A percentile compares a stretch with the other conserved stretches of the same genome.
phyloP scores from a whole-genome alignment of 53 echinoderm and acorn worm species.

The Hippasteria phrygiana region DNA sequence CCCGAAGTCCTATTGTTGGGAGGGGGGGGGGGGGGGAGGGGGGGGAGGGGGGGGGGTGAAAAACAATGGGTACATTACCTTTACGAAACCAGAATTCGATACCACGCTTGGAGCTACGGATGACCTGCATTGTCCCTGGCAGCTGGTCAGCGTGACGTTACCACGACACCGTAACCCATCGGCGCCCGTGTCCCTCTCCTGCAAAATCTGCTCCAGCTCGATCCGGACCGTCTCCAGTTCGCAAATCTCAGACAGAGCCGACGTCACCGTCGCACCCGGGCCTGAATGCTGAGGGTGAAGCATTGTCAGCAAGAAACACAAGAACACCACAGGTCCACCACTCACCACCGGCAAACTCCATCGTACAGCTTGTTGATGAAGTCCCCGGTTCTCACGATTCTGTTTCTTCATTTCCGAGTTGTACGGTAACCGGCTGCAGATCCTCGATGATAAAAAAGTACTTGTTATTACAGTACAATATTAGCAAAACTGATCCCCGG shows the following conservation, averaged over 20 bases:
- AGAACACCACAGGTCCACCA: not conserved
- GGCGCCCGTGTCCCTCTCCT: conserved; percentile 4
- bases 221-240: conserved; percentile 38
- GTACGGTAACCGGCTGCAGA: not conserved
- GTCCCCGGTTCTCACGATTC: not conserved
- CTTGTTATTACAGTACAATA: too few species aligned
- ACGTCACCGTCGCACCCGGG: not conserved
- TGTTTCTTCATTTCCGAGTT: not conserved
- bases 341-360: not conserved
- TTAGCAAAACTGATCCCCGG: too few species aligned
- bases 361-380: not conserved
- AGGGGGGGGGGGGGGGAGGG: not conserved
- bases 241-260: conserved; percentile 38
- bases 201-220: conserved; percentile 31
- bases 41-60: not conserved
- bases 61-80: conserved; percentile 22
- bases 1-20: not conserved
- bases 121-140: conserved; percentile 65
- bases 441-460: not conserved
- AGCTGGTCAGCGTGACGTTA: conserved; percentile 65
- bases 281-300: conserved; percentile 8
- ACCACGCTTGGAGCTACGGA: conserved; percentile 53
- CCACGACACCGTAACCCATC: conserved; percentile 43
- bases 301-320: not conserved
- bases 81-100: conserved; percentile 37